Evolutionary conservation across 2,113 vertebrate species (phyloP).

Genomic region (Corvus hawaiiensis): DNA sequence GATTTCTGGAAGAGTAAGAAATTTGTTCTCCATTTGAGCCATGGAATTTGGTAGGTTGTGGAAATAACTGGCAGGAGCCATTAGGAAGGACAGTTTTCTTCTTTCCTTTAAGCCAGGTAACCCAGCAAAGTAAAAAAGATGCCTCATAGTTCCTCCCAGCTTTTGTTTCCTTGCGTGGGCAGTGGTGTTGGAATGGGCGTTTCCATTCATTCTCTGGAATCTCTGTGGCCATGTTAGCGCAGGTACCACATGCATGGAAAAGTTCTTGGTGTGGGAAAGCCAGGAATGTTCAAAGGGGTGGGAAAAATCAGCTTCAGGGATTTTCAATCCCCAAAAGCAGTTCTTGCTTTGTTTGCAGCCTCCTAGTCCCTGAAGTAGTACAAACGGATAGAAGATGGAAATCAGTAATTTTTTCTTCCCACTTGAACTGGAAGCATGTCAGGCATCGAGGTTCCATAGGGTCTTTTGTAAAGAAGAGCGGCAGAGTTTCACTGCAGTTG

Average conservation of each 20-base stretch:
- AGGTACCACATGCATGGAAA: neutral
- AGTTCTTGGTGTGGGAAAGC: neutral
- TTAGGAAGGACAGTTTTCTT: neutral
- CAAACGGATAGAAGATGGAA: neutral
- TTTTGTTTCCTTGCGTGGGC: neutral
- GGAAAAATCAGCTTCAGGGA: neutral
- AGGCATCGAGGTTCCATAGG: neutral
- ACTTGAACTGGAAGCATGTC: neutral
- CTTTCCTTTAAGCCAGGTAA: neutral
- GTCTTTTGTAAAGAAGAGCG: neutral
- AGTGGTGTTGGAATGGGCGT: neutral
- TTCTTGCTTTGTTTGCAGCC: neutral
- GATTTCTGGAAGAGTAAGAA: neutral
- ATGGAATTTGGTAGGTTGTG: neutral
- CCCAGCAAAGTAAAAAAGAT: neutral
- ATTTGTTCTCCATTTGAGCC: neutral
- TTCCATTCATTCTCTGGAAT: neutral
- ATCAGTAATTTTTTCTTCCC: neutral
- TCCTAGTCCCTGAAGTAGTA: neutral
- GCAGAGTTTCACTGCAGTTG: neutral
- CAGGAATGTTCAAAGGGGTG: neutral
- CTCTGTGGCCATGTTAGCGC: neutral
- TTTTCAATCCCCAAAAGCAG: neutral
- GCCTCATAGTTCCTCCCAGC: neutral
- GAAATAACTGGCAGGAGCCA: neutral